phyloP scores from a whole-genome alignment of 2,113 vertebrate genomes.

The Pelmatolapia mariae region DNA sequence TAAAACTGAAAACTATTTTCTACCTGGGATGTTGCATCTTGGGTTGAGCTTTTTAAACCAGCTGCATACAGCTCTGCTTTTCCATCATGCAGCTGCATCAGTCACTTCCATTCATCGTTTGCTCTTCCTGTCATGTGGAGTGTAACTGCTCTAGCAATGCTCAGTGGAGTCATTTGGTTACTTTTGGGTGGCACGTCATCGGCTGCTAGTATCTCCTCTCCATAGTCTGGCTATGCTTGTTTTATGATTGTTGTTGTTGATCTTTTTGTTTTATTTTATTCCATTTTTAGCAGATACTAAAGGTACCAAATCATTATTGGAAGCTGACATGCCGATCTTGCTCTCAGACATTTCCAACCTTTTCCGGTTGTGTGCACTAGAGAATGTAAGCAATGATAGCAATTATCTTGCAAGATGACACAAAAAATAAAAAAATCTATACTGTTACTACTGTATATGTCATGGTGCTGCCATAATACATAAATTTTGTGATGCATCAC shows the following conservation, averaged over 20 bases:
- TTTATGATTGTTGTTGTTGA: not conserved
- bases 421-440: not conserved
- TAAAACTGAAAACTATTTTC: not conserved
- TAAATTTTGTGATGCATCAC: not conserved
- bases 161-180: not conserved
- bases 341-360: not conserved
- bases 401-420: not conserved
- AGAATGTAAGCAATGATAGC: not conserved
- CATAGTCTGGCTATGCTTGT: not conserved
- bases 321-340: not conserved
- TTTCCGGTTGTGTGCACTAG: not conserved
- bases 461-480: not conserved
- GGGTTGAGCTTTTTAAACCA: not conserved
- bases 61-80: not conserved
- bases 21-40: not conserved
- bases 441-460: not conserved
- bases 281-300: not conserved
- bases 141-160: not conserved
- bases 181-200: not conserved
- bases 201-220: not conserved
- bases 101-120: not conserved
- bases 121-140: not conserved
- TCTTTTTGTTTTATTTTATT: not conserved
- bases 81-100: not conserved
- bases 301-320: not conserved